These are phyloP conservation scores for Drosophila tanythrix DNA, from an alignment of 2,888 invertebrate species.

Conservation along the genomic window DNA sequence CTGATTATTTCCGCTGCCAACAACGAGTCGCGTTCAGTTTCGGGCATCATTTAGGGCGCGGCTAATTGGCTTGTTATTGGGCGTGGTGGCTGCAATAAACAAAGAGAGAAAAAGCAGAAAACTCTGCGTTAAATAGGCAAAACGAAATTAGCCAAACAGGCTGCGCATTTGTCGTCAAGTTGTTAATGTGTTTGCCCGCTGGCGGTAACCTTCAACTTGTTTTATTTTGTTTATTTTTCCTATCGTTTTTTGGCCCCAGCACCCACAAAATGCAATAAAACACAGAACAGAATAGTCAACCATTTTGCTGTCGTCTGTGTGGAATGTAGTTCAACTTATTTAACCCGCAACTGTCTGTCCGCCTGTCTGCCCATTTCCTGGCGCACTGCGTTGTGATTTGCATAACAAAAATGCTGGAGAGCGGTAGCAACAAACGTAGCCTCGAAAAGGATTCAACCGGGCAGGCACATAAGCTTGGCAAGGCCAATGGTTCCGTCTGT, in stretches of 20 bases:
- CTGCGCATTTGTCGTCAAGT: slow-evolving; percentile 59
- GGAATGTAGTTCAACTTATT: slow-evolving; percentile 74
- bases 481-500: slow-evolving; percentile 24
- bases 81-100: slow-evolving; percentile 54
- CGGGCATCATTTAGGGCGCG: slow-evolving; percentile 84
- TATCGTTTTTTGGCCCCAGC: slow-evolving; percentile 11
- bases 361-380: slow-evolving; percentile 59
- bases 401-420: slow-evolving; percentile 77
- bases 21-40: slow-evolving; percentile 83
- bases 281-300: slow-evolving; percentile 52
- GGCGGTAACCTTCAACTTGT: slow-evolving; percentile 34
- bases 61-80: slow-evolving; percentile 49
- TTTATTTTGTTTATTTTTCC: neutral
- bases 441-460: slow-evolving; percentile 48
- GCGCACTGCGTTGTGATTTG: slow-evolving; percentile 79
- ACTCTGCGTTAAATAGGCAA: slow-evolving; percentile 31
- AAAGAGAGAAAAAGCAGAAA: slow-evolving; percentile 16
- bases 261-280: slow-evolving; percentile 68
- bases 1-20: slow-evolving; percentile 83
- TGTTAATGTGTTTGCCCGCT: slow-evolving; percentile 47
- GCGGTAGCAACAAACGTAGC: slow-evolving; percentile 36
- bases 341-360: slow-evolving; percentile 47
- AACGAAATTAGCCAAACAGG: slow-evolving; percentile 62
- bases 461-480: slow-evolving; percentile 58
- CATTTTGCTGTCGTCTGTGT: slow-evolving; percentile 47